Evolutionary conservation across 2,888 invertebrate species (phyloP).

Genomic region (Drosophila differens): DNA sequence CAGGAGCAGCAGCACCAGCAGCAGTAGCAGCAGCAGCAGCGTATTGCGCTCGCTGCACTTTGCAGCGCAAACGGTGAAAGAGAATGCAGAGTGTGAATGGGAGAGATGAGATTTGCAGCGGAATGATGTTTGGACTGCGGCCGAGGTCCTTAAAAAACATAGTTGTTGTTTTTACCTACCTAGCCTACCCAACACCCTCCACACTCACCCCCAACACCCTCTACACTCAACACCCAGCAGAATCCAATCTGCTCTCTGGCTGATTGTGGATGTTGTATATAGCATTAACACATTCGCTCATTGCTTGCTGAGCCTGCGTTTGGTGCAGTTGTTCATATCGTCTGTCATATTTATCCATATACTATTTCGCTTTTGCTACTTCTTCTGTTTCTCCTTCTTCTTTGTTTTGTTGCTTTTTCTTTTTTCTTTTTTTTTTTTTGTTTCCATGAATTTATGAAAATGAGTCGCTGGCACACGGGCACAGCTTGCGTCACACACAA

Average conservation of each 20-base stretch:
- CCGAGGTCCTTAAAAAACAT: conserved; percentile 39
- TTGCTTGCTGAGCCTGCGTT: conserved; percentile 68
- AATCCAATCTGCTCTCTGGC: conserved; percentile 19
- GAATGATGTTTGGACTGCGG: conserved; percentile 41
- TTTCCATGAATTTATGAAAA: conserved; percentile 78
- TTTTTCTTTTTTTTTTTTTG: conserved; percentile 5
- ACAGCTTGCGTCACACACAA: conserved; percentile 63
- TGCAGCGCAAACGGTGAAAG: conserved; percentile 50
- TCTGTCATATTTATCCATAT: conserved; percentile 62
- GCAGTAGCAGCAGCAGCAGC: not conserved
- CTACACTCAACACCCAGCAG: conserved; percentile 10
- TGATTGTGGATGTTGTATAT: conserved; percentile 55
- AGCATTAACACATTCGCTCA: conserved; percentile 77
- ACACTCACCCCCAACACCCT: not conserved
- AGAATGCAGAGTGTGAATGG: conserved; percentile 14
- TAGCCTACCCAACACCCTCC: conserved; percentile 15
- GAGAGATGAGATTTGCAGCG: conserved; percentile 44
- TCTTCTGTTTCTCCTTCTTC: conserved; percentile 5
- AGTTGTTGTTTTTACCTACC: conserved; percentile 40
- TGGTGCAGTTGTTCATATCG: conserved; percentile 74
- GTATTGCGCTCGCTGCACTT: conserved; percentile 72
- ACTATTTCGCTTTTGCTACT: conserved; percentile 32
- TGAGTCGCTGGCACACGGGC: conserved; percentile 58
- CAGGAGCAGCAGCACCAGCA: not conserved
- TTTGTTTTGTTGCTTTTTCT: not conserved